phyloP scores from a whole-genome alignment of 1,140 invertebrate genomes.

The Phortica variegata region DNA sequence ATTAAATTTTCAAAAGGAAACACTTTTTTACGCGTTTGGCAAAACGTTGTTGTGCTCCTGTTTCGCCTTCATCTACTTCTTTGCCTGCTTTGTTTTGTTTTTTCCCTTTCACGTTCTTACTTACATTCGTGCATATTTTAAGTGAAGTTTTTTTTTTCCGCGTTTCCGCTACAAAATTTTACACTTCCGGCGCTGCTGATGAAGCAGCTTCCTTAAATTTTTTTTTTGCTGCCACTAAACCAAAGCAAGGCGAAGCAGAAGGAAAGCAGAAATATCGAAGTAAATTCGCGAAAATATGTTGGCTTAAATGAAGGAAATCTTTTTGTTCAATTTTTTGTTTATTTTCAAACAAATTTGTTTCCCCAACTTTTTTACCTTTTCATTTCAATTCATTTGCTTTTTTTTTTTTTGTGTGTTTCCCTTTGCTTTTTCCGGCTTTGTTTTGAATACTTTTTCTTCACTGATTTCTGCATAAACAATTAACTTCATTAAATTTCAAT shows the following conservation, averaged over 20 bases:
- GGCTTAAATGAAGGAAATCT: not conserved
- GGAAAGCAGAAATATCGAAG: not conserved
- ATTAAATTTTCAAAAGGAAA: slow-evolving; percentile 50
- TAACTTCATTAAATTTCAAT: slow-evolving; percentile 54
- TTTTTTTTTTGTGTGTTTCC: slow-evolving; percentile 17
- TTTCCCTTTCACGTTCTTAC: slow-evolving; percentile 31
- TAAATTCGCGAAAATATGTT: not conserved
- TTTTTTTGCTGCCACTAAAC: no score
- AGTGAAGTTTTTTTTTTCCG: slow-evolving; percentile 12
- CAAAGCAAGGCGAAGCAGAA: no score
- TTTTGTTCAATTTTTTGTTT: not conserved
- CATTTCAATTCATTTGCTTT: no score
- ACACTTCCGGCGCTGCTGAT: no score
- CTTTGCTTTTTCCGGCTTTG: not conserved
- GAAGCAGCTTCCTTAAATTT: no score
- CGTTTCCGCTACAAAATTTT: slow-evolving; percentile 36
- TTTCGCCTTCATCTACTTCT: not conserved
- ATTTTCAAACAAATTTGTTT: no score
- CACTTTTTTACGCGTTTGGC: slow-evolving; percentile 9
- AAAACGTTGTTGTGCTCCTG: not conserved
- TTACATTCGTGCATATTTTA: slow-evolving; percentile 26
- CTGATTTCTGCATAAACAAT: slow-evolving; percentile 32
- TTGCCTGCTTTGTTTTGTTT: slow-evolving; percentile 1
- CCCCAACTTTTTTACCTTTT: no score
- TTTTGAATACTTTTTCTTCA: not conserved